Evolutionary conservation across 2,888 invertebrate genomes (phyloP), one percentile per base, ranked within the genome.

Genomic region (Hemithea aestivaria): DNA sequence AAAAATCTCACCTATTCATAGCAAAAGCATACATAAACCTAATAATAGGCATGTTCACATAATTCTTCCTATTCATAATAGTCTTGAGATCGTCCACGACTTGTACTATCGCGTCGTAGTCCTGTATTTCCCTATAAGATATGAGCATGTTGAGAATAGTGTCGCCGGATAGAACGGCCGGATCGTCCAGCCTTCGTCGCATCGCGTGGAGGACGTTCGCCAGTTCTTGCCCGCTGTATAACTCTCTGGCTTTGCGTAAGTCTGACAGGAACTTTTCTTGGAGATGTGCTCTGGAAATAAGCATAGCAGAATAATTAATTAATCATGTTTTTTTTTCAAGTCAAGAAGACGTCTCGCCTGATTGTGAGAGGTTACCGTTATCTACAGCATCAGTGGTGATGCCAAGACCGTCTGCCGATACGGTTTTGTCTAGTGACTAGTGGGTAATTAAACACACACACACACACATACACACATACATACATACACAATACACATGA

Each of bases 221-320:
- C 7, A 96, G 75, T 58, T 97, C 96, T 34, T 92, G 92, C 1
- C 96, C 96, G 33, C 92, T 93, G 74, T 93, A 92, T 1, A 91
- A 92, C 66, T 99, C 98, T 27, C 97, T 91, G 0, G 96, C 94
- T 80, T 97, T 96, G 11, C 98, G 91, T 23, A 99, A 84, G 75
- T 99, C 99, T 3, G 93, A 90, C 31, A 99, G 87, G 82, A 99
- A 99, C 80, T 98, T 98, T 76, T 99, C 99, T 74, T 98, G 97
- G 88, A 97, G 94, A 66, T 98, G 97, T 0, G 96, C 96, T 80
- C 97, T 97, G 70, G 4, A 68, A 58, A 20, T 6, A 29, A 25
- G n/a, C 16, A 16, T 16, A 16, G 16, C 16, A 16, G 5, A 16
- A 5, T 16, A 4, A 16, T 16, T 16, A 16, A 5, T 4, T 4